Base-by-base conservation (phyloP, 2,888 invertebrate species). In the Synergus gifuensis region DNA sequence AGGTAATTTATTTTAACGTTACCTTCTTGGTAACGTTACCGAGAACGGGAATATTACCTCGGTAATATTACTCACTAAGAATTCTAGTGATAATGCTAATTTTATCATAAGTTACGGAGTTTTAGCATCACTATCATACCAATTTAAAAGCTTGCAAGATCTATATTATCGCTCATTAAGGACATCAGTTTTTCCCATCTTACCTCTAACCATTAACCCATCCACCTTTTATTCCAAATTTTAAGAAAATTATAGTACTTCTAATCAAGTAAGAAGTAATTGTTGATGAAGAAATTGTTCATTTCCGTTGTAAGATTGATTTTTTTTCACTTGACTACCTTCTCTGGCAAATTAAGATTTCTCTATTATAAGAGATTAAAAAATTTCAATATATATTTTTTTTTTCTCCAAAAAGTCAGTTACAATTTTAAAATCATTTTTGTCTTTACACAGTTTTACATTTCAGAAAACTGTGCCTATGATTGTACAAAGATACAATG, bases 381-480 rank as follows among this genome's bases (percentile, higher is more conserved):
- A n/a, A n/a, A n/a, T 54, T n/a, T 54, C n/a, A 54, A 54, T 54
- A 18, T 54, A n/a, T n/a, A n/a, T 54, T 8, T n/a, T n/a, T 54
- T 54, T n/a, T 54, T 54, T n/a, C 3, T 28, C 2, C 22, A 28
- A 28, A 28, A n/a, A n/a, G 9, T 54, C n/a, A 9, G n/a, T 2
- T 54, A n/a, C 2, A 54, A 28, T 60, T 22, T 60, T 69, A 60
- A 40, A 67, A 54, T 67, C 40, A 58, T 11, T 40, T 69, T 28
- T 66, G n/a, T 14, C 36, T 54, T 54, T 49, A 36, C 9, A 12
- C 11, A 54, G 11, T 54, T 73, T 54, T 54, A 54, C 5, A 11
- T 73, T 73, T 54, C 73, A 73, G 73, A 54, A 28, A 54, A 46
- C 28, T 69, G 9, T 69, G 46, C 46, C n/a, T 49, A 69, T 66